phyloP scores from a whole-genome alignment of 2,888 invertebrate species.

The Isotomurus palustris region DNA sequence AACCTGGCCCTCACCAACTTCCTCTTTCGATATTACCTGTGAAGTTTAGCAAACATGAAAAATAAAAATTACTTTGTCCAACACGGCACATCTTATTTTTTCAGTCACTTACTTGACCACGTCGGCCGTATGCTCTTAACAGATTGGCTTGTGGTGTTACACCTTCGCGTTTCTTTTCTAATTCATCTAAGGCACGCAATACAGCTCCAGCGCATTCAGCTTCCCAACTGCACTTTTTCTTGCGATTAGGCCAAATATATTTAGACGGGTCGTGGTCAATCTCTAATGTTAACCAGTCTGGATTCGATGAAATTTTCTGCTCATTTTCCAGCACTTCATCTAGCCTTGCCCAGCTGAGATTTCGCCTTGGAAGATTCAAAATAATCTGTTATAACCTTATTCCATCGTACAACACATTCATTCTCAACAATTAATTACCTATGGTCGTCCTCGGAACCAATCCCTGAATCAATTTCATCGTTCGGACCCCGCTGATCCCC shows the following conservation, averaged over 20 bases:
- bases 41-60: background rate
- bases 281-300: slow-evolving; percentile 36
- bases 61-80: background rate
- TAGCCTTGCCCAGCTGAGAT: slow-evolving; percentile 35
- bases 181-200: slow-evolving; percentile 28
- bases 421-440: too few relatives aligned
- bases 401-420: too few relatives aligned
- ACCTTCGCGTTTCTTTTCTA: slow-evolving; percentile 27
- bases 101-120: slow-evolving; percentile 27
- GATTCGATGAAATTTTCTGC: slow-evolving; percentile 34
- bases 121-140: slow-evolving; percentile 32
- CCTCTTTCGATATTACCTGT: slow-evolving; percentile 38
- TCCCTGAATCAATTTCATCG: slow-evolving; percentile 35
- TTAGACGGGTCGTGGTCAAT: slow-evolving; percentile 31
- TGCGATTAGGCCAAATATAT: slow-evolving; percentile 37
- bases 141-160: slow-evolving; percentile 31
- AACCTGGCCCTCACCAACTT: slow-evolving; percentile 36
- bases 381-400: background rate
- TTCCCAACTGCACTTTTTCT: slow-evolving; percentile 38
- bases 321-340: slow-evolving; percentile 37
- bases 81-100: background rate
- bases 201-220: slow-evolving; percentile 33
- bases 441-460: slow-evolving; percentile 37
- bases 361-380: slow-evolving; percentile 12
- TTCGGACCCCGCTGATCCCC: slow-evolving; percentile 34